These are phyloP conservation scores for Lycaon pictus DNA, from an alignment of 2,113 vertebrate species.

Conservation along the genomic window DNA sequence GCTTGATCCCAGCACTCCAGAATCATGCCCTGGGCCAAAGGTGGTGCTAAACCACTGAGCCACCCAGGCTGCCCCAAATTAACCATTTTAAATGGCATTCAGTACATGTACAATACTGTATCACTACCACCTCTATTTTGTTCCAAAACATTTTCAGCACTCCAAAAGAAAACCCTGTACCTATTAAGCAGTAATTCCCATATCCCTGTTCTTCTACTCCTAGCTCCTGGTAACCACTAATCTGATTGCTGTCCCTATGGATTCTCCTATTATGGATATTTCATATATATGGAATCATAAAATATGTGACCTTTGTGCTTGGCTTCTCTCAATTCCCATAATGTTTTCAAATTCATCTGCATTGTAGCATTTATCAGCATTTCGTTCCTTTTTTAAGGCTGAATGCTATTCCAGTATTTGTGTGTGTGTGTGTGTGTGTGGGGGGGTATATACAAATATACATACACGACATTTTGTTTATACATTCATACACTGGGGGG, in stretches of 20 bases:
- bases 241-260: not conserved
- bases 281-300: not conserved
- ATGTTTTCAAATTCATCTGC: not conserved
- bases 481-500: not conserved
- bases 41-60: too few relatives aligned
- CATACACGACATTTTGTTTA: not conserved
- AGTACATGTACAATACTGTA: not conserved
- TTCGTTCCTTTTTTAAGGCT: not conserved
- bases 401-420: not conserved
- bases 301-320: not conserved
- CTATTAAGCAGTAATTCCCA: not conserved
- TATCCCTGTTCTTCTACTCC: too few relatives aligned
- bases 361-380: not conserved
- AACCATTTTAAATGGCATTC: not conserved
- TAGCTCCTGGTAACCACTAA: not conserved
- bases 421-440: not conserved
- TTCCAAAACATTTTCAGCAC: not conserved
- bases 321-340: not conserved
- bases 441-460: not conserved
- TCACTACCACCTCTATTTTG: not conserved
- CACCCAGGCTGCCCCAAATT: not conserved
- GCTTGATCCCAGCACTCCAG: too few relatives aligned
- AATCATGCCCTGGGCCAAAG: too few relatives aligned
- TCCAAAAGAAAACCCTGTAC: not conserved
- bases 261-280: not conserved